Conservation (phyloP, 2,797 vertebrate species). For the Borostomias antarcticus region DNA sequence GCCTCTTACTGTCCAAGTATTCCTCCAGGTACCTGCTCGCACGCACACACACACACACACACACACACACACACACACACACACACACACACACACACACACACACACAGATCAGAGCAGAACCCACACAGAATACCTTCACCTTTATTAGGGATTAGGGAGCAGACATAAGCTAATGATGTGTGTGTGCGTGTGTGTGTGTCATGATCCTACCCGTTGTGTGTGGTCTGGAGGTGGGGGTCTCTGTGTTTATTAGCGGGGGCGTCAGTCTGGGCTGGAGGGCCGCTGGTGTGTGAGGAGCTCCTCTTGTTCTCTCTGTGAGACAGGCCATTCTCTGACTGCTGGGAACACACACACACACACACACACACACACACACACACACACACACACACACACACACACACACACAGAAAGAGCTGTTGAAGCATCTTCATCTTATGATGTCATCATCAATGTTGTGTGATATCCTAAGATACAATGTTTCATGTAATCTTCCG, state of each 20-base stretch:
- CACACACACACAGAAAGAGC: constrained; percentile 15
- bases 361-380: constrained; percentile 16
- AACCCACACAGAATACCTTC: too few relatives aligned
- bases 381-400: not conserved
- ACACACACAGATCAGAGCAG: not conserved
- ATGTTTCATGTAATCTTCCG: too few relatives aligned
- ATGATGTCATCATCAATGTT: too few relatives aligned
- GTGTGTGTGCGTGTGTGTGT: too few relatives aligned
- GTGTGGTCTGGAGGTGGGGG: constrained; percentile 71
- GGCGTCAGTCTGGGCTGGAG: constrained; percentile 60
- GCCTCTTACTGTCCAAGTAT: constrained; percentile 86
- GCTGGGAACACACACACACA: constrained; percentile 23
- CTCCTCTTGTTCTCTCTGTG: constrained; percentile 86
- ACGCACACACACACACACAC: too few relatives aligned
- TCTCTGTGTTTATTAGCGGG: constrained; percentile 60
- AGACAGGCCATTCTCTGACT: constrained; percentile 88
- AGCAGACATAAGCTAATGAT: too few relatives aligned
- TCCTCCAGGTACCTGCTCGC: constrained; percentile 69
- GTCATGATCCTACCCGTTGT: constrained; percentile 79
- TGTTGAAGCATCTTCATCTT: too few relatives aligned
- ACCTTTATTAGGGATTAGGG: too few relatives aligned
- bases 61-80: not conserved
- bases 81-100: not conserved
- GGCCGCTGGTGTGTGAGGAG: constrained; percentile 70
- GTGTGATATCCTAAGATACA: too few relatives aligned